Evolutionary conservation across 2,888 invertebrate species (phyloP), one percentile per base, ranked within the genome.

Genomic region (Andrena marginata): DNA sequence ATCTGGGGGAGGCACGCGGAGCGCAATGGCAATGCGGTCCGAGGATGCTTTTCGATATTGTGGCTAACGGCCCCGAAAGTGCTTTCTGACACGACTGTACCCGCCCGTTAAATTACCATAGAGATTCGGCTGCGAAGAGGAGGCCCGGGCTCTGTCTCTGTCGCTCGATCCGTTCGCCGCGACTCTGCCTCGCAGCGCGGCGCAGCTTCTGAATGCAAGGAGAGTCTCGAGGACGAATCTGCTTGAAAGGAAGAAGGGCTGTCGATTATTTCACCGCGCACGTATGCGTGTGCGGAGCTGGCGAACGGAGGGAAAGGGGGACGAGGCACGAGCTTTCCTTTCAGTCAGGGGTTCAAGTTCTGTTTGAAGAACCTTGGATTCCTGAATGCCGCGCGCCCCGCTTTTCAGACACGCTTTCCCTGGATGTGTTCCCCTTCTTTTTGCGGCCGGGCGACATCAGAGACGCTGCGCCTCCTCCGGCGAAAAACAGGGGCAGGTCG

Each of bases 41-140:
- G 49, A 16, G n/a, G 2, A 13, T n/a, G 5, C n/a, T 51, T 23
- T 23, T 31, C 20, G 23, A 54, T 35, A 23, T 23, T n/a, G 48
- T 10, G 59, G 20, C 70, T 70, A 59, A 33, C 56, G 42, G 51
- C 31, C 16, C 16, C 10, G 8, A 26, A 20, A 64, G 20, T 42
- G 49, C 16, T 85, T 82, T 70, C 59, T 60, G 54, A 31, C 49
- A 7, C 26, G 80, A 78, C 82, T 80, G 81, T 85, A 80, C 73
- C 29, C 42, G 42, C 49, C 59, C 49, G 73, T 71, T 85, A 83
- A 86, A 86, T 86, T 86, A 85, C 80, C 76, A 80, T 81, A 65
- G 71, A 85, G 80, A 86, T 80, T 83, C 80, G 80, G 63, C 67
- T 71, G 77, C 77, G 77, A 85, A 85, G 83, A 80, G 80, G 78